These are phyloP conservation scores for Pseudonaja textilis DNA, from an alignment of 2,113 vertebrate species.

Conservation along the genomic window DNA sequence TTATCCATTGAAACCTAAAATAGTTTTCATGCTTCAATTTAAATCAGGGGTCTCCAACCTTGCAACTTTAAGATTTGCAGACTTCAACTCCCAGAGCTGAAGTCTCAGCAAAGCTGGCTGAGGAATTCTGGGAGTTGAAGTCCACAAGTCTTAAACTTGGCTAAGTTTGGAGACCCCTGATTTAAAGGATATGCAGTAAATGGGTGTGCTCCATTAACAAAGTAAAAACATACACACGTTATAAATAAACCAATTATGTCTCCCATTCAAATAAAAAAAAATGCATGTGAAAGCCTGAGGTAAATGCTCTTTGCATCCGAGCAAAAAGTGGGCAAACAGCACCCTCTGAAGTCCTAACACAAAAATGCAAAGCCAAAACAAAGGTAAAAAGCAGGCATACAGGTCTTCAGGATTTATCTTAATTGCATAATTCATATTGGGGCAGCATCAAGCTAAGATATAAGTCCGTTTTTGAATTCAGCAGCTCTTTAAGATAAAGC, in stretches of 20 bases:
- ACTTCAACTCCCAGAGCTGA: no score
- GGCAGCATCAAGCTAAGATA: neutral
- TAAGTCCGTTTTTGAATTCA: neutral
- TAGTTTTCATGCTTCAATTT: neutral
- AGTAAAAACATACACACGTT: neutral
- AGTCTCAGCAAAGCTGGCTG: no score
- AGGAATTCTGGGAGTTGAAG: no score
- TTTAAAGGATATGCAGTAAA: neutral
- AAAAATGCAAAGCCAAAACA: neutral
- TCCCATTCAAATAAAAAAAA: neutral
- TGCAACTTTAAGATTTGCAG: no score
- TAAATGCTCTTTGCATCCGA: neutral
- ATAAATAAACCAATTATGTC: neutral
- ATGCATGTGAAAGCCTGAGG: neutral
- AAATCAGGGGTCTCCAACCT: no score
- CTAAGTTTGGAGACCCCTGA: no score
- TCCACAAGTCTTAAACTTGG: no score
- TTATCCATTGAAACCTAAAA: neutral
- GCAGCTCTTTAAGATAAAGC: neutral
- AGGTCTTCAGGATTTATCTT: neutral
- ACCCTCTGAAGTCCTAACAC: slow-evolving; percentile 28
- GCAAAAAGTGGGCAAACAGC: neutral
- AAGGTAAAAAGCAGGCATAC: neutral
- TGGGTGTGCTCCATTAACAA: neutral
- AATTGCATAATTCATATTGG: neutral